phyloP scores from a whole-genome alignment of 2,888 invertebrate genomes.

The Mesoligia furuncula region DNA sequence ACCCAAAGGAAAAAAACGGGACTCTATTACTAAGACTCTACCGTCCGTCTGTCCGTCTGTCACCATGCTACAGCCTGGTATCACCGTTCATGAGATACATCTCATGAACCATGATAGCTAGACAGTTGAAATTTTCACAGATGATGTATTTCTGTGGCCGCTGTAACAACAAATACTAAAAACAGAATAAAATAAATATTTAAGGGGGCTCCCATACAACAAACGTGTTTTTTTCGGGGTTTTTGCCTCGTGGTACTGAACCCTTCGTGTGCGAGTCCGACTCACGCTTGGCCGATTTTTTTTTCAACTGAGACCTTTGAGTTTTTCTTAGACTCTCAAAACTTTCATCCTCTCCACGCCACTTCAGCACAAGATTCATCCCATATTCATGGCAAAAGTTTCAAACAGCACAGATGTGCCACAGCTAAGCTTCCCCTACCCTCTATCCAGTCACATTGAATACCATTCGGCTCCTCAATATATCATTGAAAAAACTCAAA shows the following conservation, averaged over 20 bases:
- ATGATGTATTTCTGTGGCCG: too few relatives aligned
- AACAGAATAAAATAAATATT: too few relatives aligned
- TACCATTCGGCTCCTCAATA: conserved; percentile 29
- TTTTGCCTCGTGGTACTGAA: neutral
- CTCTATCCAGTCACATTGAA: conserved; percentile 1
- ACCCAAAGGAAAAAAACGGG: too few relatives aligned
- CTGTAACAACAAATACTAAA: too few relatives aligned
- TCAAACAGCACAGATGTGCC: conserved; percentile 17
- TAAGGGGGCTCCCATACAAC: too few relatives aligned
- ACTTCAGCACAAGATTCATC: conserved; percentile 26
- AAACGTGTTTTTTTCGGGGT: too few relatives aligned
- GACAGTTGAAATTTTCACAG: too few relatives aligned
- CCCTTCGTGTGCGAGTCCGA: neutral
- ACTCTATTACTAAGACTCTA: too few relatives aligned
- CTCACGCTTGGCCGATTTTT: neutral
- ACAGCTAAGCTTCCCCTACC: neutral
- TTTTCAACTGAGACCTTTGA: neutral
- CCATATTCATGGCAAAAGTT: conserved; percentile 43
- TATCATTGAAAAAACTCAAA: conserved; percentile 32
- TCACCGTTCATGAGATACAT: too few relatives aligned
- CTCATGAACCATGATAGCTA: too few relatives aligned
- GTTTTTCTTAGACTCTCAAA: neutral
- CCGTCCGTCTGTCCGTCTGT: too few relatives aligned
- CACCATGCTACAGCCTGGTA: too few relatives aligned
- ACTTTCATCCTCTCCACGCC: neutral